Conservation (phyloP, 2,797 vertebrate genomes). For the Allochrocebus solatus region DNA sequence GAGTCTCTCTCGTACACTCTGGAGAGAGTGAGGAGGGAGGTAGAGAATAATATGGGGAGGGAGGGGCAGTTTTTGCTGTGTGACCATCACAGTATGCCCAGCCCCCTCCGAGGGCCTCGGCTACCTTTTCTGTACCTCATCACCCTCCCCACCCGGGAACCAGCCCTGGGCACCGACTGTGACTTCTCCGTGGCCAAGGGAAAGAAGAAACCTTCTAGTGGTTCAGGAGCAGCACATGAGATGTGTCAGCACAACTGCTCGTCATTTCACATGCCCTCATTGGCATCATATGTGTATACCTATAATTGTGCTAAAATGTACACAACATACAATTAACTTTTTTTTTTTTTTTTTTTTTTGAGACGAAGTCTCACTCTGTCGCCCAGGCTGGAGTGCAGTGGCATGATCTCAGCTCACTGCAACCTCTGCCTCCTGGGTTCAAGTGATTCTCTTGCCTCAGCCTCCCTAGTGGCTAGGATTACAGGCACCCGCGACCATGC, state of each 20-base stretch:
- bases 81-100: background rate
- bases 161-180: background rate
- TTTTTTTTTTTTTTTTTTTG: background rate
- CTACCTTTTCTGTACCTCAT: background rate
- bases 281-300: background rate
- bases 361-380: background rate
- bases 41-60: background rate
- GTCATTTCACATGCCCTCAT: background rate
- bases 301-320: background rate
- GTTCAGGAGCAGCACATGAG: accelerated
- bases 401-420: too few species aligned
- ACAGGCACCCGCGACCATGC: too few species aligned
- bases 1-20: background rate
- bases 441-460: too few species aligned
- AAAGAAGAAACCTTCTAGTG: background rate
- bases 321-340: accelerated
- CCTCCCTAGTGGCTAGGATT: too few species aligned
- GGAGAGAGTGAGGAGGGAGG: background rate
- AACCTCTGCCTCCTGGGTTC: too few species aligned
- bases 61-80: accelerated
- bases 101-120: too few species aligned
- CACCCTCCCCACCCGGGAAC: accelerated
- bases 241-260: accelerated
- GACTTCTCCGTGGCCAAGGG: background rate
- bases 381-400: background rate